A percentile compares a stretch with the other conserved stretches of the same genome.
These are phyloP conservation scores for Drosophila malerkotliana DNA, from an alignment of 1,140 invertebrate species.

Conservation along the genomic window DNA sequence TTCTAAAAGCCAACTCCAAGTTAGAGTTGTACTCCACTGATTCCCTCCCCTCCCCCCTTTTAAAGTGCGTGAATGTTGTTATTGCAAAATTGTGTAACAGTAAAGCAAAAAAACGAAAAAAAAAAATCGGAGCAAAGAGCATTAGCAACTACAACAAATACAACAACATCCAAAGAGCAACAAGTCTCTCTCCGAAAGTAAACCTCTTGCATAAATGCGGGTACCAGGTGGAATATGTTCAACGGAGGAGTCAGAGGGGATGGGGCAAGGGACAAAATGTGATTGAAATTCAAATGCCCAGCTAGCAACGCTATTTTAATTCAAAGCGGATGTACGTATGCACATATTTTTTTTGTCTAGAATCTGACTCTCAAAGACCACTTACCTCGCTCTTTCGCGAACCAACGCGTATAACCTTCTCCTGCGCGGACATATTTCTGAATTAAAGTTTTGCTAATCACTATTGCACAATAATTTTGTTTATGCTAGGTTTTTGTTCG, in stretches of 20 bases:
- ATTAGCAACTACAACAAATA: conserved; percentile 38
- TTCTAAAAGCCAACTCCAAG: background rate
- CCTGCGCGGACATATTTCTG: conserved; percentile 54
- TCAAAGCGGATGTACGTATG: conserved; percentile 48
- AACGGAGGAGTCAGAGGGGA: background rate
- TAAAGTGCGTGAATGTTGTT: conserved; percentile 51
- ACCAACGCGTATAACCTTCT: conserved; percentile 86
- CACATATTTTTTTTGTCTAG: conserved; percentile 35
- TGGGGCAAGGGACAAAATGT: conserved; percentile 22
- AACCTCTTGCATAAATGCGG: conserved; percentile 45
- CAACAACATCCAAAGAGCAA: conserved; percentile 38
- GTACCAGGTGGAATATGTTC: background rate
- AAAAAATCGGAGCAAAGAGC: conserved; percentile 20
- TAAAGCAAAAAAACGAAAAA: conserved; percentile 42
- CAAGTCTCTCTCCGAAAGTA: conserved; percentile 32
- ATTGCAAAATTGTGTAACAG: conserved; percentile 64
- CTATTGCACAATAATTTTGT: conserved; percentile 67
- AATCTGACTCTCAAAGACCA: background rate
- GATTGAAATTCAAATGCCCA: conserved; percentile 74
- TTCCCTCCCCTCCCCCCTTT: background rate
- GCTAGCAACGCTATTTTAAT: conserved; percentile 39
- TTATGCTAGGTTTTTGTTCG: conserved; percentile 32
- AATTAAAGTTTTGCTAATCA: conserved; percentile 31
- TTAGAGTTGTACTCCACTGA: conserved; percentile 6
- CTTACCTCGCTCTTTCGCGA: conserved; percentile 88